These are phyloP conservation scores for Anthopleura sola DNA, from an alignment of 64 coral and sea anemone species.

Conservation along the genomic window DNA sequence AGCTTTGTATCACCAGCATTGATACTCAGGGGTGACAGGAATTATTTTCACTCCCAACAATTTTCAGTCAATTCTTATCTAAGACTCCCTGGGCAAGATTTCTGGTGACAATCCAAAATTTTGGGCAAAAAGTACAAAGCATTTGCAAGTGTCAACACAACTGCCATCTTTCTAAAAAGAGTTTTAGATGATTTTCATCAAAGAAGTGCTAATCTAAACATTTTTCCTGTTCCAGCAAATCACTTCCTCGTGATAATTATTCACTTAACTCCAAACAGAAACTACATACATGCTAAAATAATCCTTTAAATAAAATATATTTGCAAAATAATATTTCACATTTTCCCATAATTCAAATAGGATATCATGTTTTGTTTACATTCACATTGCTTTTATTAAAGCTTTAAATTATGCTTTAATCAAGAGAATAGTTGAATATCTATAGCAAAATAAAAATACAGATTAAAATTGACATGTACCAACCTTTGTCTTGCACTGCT, in stretches of 20 bases:
- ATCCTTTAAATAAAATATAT: not conserved
- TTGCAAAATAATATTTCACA: not conserved
- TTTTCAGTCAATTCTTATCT: too few relatives aligned
- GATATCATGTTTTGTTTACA: not conserved
- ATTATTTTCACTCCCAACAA: too few relatives aligned
- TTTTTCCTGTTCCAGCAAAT: not conserved
- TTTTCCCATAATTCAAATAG: not conserved
- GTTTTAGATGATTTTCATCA: too few relatives aligned
- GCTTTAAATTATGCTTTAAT: not conserved
- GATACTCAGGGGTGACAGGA: too few relatives aligned
- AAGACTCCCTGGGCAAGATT: too few relatives aligned
- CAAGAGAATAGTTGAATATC: not conserved
- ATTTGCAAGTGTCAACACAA: too few relatives aligned
- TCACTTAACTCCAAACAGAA: not conserved
- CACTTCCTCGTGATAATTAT: not conserved
- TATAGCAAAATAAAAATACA: not conserved
- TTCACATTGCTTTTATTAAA: not conserved
- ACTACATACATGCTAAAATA: not conserved
- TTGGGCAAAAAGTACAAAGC: too few relatives aligned
- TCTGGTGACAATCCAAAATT: too few relatives aligned
- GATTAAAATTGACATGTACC: not conserved
- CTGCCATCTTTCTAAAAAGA: too few relatives aligned
- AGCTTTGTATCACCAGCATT: too few relatives aligned
- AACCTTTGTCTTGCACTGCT: slow-evolving; percentile 68
- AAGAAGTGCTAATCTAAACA: not conserved